phyloP scores from a whole-genome alignment of 2,113 vertebrate genomes.

The Orthonyx spaldingii region DNA sequence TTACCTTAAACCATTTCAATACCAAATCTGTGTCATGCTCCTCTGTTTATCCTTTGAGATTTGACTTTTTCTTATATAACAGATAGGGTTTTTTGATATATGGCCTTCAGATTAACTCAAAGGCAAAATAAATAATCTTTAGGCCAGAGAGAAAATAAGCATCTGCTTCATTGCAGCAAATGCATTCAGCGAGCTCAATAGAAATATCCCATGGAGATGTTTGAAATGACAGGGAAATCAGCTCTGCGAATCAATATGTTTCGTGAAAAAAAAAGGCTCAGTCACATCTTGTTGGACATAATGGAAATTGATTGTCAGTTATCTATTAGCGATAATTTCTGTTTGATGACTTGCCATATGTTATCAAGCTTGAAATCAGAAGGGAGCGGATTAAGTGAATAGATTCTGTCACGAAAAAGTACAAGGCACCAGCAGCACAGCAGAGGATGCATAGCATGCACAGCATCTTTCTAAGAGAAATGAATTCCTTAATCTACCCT shows the following conservation, averaged over 20 bases:
- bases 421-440: not conserved
- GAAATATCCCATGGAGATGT: constrained; percentile 37
- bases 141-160: constrained; percentile 21
- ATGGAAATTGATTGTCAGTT: constrained; percentile 66
- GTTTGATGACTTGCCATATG: constrained; percentile 62
- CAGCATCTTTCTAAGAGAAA: constrained; percentile 10
- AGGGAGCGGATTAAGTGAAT: constrained; percentile 12
- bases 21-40: not conserved
- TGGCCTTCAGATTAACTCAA: constrained; percentile 37
- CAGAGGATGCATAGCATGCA: not conserved
- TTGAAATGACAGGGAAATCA: constrained; percentile 52
- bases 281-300: constrained; percentile 52
- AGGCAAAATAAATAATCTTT: constrained; percentile 46
- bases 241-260: constrained; percentile 8
- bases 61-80: constrained; percentile 8
- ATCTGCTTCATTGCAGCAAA: constrained; percentile 26
- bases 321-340: constrained; percentile 64
- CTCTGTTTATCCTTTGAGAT: not conserved
- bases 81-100: constrained; percentile 1
- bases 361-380: constrained; percentile 48
- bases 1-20: not conserved
- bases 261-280: not conserved
- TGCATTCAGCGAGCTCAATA: not conserved
- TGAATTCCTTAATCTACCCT: constrained; percentile 21
- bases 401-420: constrained; percentile 35